Evolutionary conservation across 2,797 vertebrate genomes (phyloP).

Genomic region (Tachyglossus aculeatus): DNA sequence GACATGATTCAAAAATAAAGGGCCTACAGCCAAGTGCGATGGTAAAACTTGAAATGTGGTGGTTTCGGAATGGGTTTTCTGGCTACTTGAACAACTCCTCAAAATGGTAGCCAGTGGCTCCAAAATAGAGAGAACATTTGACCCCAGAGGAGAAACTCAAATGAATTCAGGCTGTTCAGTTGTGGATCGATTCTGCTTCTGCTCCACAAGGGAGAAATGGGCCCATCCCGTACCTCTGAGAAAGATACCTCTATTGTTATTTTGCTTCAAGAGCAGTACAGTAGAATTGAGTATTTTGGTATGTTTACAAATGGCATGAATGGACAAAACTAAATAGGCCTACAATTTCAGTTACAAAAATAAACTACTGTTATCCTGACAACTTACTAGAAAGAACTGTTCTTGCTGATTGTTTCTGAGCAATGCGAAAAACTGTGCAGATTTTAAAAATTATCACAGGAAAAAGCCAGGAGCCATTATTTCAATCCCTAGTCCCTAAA

Average conservation of each 20-base stretch:
- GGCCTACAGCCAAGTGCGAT: slow-evolving; percentile 39
- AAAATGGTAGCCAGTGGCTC: too few species aligned
- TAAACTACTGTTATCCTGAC: slow-evolving; percentile 13
- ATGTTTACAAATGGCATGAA: slow-evolving; percentile 30
- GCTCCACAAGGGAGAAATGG: background rate
- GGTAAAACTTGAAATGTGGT: slow-evolving; percentile 23
- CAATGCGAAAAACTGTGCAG: slow-evolving; percentile 44
- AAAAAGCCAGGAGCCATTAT: slow-evolving; percentile 28
- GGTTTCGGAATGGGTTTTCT: background rate
- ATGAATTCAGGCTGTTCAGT: too few species aligned
- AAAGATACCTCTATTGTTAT: slow-evolving; percentile 31
- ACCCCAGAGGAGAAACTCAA: too few species aligned
- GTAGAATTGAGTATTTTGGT: slow-evolving; percentile 20
- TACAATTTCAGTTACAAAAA: slow-evolving; percentile 12
- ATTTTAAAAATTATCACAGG: slow-evolving; percentile 34
- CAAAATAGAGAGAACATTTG: too few species aligned
- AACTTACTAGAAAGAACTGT: slow-evolving; percentile 34
- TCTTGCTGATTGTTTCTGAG: slow-evolving; percentile 38
- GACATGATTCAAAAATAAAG: slow-evolving; percentile 36
- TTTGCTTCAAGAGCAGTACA: slow-evolving; percentile 39
- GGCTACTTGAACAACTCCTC: slow-evolving; percentile 6
- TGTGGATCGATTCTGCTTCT: too few species aligned
- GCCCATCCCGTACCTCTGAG: slow-evolving; percentile 2
- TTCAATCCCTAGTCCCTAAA: slow-evolving; percentile 28
- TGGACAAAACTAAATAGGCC: background rate